These are phyloP conservation scores for Temnothorax nylanderi DNA, from an alignment of 1,140 invertebrate genomes.

Conservation along the genomic window DNA sequence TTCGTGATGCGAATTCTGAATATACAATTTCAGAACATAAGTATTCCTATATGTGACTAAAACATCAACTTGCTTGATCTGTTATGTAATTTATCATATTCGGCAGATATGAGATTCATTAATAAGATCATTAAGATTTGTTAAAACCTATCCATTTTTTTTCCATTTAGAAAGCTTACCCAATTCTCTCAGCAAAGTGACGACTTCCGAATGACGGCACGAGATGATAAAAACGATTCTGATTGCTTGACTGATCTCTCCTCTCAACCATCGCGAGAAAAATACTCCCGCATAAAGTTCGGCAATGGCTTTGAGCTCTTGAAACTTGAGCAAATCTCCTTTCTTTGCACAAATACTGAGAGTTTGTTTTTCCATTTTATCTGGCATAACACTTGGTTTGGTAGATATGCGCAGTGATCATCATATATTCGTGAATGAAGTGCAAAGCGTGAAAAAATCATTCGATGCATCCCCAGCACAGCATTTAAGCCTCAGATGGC, in stretches of 20 bases:
- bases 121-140: background rate
- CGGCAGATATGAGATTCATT: background rate
- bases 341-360: constrained; percentile 80
- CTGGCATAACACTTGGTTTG: constrained; percentile 66
- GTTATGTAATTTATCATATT: background rate
- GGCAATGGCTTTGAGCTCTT: constrained; percentile 83
- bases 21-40: background rate
- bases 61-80: background rate
- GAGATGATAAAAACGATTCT: constrained; percentile 82
- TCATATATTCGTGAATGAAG: constrained; percentile 86
- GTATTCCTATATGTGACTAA: background rate
- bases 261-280: constrained; percentile 82
- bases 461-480: constrained; percentile 83
- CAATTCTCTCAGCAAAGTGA: constrained; percentile 82
- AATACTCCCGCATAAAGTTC: constrained; percentile 85
- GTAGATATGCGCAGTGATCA: constrained; percentile 78
- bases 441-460: constrained; percentile 85
- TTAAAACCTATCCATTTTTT: background rate
- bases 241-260: constrained; percentile 77
- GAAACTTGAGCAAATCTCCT: constrained; percentile 79
- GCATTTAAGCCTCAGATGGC: constrained; percentile 86
- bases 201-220: constrained; percentile 80
- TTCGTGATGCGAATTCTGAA: constrained; percentile 79
- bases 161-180: constrained; percentile 62
- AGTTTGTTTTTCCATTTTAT: constrained; percentile 72